Conservation (phyloP, 2,888 invertebrate genomes). For the Buathra laborator region DNA sequence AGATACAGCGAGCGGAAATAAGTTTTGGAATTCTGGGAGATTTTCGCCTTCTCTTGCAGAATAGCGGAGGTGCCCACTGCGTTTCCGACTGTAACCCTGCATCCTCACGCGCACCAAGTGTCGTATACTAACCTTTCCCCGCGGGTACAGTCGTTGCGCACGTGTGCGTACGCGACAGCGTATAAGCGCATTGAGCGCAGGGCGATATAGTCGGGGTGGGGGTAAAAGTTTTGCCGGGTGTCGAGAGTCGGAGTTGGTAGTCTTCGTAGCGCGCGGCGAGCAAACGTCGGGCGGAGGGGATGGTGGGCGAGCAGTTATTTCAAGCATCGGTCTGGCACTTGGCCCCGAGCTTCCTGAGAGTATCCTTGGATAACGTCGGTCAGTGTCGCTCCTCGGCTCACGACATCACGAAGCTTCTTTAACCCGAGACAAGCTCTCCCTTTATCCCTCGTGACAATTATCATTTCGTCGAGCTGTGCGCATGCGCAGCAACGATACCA, state of each 20-base stretch:
- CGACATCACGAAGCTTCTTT: constrained; percentile 64
- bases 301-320: constrained; percentile 83
- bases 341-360: constrained; percentile 81
- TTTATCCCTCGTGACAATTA: not conserved
- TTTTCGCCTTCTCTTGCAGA: not conserved
- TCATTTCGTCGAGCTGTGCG: not conserved
- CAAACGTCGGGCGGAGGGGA: constrained; percentile 79
- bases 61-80: not conserved
- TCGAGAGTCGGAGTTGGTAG: constrained; percentile 46
- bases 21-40: not conserved
- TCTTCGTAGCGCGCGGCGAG: constrained; percentile 63
- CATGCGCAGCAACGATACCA: not conserved
- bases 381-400: constrained; percentile 72
- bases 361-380: constrained; percentile 74
- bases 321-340: constrained; percentile 84
- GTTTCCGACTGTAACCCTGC: not conserved
- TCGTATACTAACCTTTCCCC: not conserved
- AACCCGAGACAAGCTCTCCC: constrained; percentile 6
- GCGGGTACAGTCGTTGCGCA: constrained; percentile 1
- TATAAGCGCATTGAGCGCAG: constrained; percentile 54
- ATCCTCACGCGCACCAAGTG: constrained; percentile 12
- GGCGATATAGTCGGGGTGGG: constrained; percentile 60
- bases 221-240: constrained; percentile 72
- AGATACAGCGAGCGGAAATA: not conserved
- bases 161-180: constrained; percentile 25